Evolutionary conservation across 2,113 vertebrate genomes (phyloP).

Genomic region (Otis tarda): DNA sequence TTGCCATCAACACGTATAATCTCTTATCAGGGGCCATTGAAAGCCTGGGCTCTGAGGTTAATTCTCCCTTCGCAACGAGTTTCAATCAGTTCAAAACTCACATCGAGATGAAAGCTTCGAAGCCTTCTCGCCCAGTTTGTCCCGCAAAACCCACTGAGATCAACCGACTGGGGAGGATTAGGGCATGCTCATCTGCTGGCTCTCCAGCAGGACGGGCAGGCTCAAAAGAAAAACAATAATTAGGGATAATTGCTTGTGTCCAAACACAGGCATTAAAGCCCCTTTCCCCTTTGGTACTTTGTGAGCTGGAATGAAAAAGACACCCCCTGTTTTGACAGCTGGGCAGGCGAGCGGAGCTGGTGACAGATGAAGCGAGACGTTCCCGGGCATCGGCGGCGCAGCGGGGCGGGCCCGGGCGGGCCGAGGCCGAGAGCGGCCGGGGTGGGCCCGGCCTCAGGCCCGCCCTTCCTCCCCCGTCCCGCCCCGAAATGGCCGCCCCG

Average conservation of each 20-base stretch:
- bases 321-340: slow-evolving; percentile 99
- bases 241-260: slow-evolving; percentile 99
- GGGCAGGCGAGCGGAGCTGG: slow-evolving; percentile 93
- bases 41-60: slow-evolving; percentile 95
- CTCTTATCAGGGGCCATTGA: slow-evolving; percentile 98
- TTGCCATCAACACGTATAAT: slow-evolving; percentile 99
- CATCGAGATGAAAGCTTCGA: slow-evolving; percentile 95
- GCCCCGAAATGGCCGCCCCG: not conserved
- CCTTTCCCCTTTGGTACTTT: slow-evolving; percentile 89
- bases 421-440: not conserved
- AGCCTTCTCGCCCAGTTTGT: slow-evolving; percentile 81
- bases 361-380: slow-evolving; percentile 93
- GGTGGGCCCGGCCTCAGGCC: not conserved
- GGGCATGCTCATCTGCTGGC: slow-evolving; percentile 91
- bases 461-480: not conserved
- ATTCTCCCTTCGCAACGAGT: slow-evolving; percentile 98
- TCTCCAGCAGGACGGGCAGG: slow-evolving; percentile 95
- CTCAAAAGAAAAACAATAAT: slow-evolving; percentile 99
- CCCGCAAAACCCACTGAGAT: slow-evolving; percentile 88
- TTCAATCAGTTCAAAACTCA: slow-evolving; percentile 99
- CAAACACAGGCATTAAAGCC: slow-evolving; percentile 98
- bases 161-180: slow-evolving; percentile 92
- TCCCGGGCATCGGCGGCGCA: slow-evolving; percentile 76
- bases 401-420: not conserved
- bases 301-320: slow-evolving; percentile 98